phyloP scores from a whole-genome alignment of 2,797 vertebrate genomes.

The Anisognathus igniventris region DNA sequence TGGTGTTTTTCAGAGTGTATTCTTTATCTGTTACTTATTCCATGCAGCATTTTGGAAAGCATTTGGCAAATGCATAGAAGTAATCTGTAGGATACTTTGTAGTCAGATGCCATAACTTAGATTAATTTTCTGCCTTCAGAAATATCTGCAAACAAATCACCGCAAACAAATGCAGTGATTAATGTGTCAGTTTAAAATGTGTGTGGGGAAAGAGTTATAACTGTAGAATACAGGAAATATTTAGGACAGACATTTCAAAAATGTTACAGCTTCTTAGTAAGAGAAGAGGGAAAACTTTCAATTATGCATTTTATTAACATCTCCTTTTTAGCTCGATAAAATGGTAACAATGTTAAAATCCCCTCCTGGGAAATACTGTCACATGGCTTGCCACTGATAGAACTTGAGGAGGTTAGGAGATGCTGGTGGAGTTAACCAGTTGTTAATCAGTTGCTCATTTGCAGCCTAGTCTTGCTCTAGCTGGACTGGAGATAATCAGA shows the following conservation, averaged over 20 bases:
- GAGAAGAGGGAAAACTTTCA: background rate
- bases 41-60: background rate
- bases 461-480: background rate
- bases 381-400: background rate
- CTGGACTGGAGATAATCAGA: background rate
- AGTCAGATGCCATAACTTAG: background rate
- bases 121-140: conserved; percentile 1
- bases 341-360: conserved; percentile 2
- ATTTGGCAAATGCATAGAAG: background rate
- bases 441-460: background rate
- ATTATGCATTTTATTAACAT: conserved; percentile 22
- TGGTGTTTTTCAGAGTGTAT: background rate
- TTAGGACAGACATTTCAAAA: background rate
- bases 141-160: background rate
- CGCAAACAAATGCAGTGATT: background rate
- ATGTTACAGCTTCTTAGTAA: background rate
- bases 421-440: conserved; percentile 1
- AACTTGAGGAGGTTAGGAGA: background rate
- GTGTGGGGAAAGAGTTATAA: background rate
- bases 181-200: background rate
- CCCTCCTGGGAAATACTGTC: conserved; percentile 28
- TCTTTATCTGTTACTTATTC: conserved; percentile 11
- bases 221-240: background rate
- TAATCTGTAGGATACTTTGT: background rate
- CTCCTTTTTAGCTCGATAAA: background rate